Evolutionary conservation across 2,888 invertebrate species (phyloP), one percentile per base, ranked within the genome.

Genomic region (Epiblema foenella): DNA sequence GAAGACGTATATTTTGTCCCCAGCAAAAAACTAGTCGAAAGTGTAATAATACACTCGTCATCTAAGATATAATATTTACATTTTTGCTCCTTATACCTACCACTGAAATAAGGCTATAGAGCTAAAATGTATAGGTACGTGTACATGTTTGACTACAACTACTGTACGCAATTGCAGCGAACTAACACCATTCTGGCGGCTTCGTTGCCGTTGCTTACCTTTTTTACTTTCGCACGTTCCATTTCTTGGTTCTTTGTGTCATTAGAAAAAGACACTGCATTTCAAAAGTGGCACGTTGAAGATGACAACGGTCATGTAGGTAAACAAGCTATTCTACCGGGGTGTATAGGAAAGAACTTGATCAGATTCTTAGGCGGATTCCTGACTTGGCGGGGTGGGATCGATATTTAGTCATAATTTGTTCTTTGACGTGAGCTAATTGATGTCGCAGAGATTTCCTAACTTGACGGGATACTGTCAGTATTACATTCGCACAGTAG

Each of bases 1-100:
- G n/a, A n/a, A n/a, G n/a, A n/a, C n/a, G n/a, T n/a, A 75, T 75
- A 74, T 75, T 46, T 75, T 75, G 75, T 68, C 49, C 54, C 49
- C 46, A n/a, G 62, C 69, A 76, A 75, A 72, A 76, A 74, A 68
- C 59, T 49, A 69, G 60, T 29, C 24, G 46, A 46, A 29, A 46
- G 66, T 71, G 49, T 70, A 60, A 33, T 33, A 8, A 33, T 33
- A 8, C 42, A 4, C n/a, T 46, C n/a, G 46, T 15, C 42, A 42
- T 15, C 15, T 42, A 29, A 2, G 1, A 42, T 12, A 42, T 42
- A 42, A 42, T 15, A 15, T 42, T 42, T 0, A 42, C 42, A 15
- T 15, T 4, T 42, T 42, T 42, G 5, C 42, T 5, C 42, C 42
- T 42, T n/a, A n/a, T n/a, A n/a, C n/a, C n/a, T n/a, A n/a, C n/a